Evolutionary conservation across 2,113 vertebrate genomes (phyloP).

Genomic region (Mixornis gularis): DNA sequence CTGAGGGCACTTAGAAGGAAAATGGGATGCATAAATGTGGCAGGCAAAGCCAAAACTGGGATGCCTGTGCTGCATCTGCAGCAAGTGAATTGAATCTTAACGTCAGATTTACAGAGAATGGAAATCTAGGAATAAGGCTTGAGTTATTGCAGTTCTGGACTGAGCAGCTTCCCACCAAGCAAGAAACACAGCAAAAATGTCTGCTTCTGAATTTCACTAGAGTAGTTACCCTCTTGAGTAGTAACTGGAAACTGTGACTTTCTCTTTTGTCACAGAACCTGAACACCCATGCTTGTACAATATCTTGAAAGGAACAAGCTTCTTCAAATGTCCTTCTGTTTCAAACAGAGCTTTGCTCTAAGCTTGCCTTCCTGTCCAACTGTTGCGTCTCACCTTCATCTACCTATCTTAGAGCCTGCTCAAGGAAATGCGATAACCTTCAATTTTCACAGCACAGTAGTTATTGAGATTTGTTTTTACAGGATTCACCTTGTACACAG

Average conservation of each 20-base stretch:
- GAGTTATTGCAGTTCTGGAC: not conserved
- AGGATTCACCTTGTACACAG: not conserved
- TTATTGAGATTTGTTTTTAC: not conserved
- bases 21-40: not conserved
- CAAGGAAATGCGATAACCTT: not conserved
- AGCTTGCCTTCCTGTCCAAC: not conserved
- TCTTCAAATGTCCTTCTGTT: not conserved
- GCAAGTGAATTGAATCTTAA: not conserved
- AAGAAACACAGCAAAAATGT: not conserved
- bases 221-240: not conserved
- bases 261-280: not conserved
- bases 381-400: not conserved
- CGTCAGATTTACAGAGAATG: not conserved
- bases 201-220: not conserved
- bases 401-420: not conserved
- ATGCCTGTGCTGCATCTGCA: not conserved
- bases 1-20: not conserved
- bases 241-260: not conserved
- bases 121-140: not conserved
- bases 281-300: not conserved
- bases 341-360: not conserved
- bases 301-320: not conserved
- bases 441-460: not conserved
- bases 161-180: not conserved
- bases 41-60: not conserved